Percentiles rank a stretch among this genome's conserved stretches.
Conservation (phyloP, 2,888 invertebrate genomes). For the Eulithis testata region DNA sequence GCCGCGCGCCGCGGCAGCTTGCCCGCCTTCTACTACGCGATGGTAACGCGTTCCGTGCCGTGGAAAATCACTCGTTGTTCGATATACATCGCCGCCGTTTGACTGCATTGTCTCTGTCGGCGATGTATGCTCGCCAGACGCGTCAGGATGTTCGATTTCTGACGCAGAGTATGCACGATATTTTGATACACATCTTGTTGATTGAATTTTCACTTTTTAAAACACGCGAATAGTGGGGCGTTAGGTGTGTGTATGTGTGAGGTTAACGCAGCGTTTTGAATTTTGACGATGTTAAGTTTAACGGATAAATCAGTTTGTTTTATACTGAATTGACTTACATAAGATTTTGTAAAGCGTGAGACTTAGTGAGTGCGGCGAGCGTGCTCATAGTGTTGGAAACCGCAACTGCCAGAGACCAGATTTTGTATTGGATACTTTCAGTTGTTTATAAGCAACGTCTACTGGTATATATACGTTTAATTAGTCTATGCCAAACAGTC, state of each 20-base stretch:
- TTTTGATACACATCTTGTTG: slow-evolving; percentile 67
- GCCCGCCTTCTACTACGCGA: slow-evolving; percentile 64
- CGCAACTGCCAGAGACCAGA: slow-evolving; percentile 32
- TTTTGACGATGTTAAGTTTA: slow-evolving; percentile 31
- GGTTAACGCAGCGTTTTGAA: slow-evolving; percentile 23
- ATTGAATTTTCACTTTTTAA: slow-evolving; percentile 63
- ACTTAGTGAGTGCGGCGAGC: slow-evolving; percentile 27
- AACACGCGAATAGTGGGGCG: slow-evolving; percentile 60
- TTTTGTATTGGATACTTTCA: slow-evolving; percentile 27
- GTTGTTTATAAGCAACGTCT: slow-evolving; percentile 25
- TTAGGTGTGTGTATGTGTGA: slow-evolving; percentile 39
- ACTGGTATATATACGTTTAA: slow-evolving; percentile 14
- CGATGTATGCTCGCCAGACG: slow-evolving; percentile 55
- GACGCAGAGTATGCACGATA: slow-evolving; percentile 55
- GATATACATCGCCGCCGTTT: slow-evolving; percentile 67
- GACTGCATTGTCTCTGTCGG: slow-evolving; percentile 45
- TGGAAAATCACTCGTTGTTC: slow-evolving; percentile 68
- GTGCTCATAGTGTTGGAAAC: slow-evolving; percentile 31
- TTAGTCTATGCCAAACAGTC: slow-evolving; percentile 8
- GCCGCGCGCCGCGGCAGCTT: slow-evolving; percentile 63
- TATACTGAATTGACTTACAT: slow-evolving; percentile 25
- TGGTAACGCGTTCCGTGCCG: slow-evolving; percentile 69
- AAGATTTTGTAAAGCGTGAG: slow-evolving; percentile 32
- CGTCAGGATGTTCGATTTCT: slow-evolving; percentile 46
- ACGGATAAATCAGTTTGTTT: slow-evolving; percentile 30